Conservation (phyloP, 2,888 invertebrate genomes). For the Drosophila greeni region DNA sequence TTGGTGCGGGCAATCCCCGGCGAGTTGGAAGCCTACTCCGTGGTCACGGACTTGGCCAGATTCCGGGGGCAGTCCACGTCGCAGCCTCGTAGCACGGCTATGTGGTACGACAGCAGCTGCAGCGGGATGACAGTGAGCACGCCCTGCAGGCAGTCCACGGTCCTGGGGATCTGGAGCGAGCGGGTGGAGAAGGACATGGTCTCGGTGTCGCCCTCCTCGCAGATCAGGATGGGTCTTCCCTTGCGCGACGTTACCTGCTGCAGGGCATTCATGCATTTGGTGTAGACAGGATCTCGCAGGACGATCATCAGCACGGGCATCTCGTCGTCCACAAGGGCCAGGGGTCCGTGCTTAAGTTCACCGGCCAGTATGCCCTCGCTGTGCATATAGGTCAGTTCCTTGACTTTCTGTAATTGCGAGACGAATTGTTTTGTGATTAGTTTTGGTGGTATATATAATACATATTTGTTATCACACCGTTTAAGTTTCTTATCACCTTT, state of each 20-base stretch:
- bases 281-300: constrained; percentile 95
- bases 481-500: neutral
- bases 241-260: constrained; percentile 96
- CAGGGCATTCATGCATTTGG: constrained; percentile 98
- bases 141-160: constrained; percentile 96
- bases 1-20: constrained; percentile 14
- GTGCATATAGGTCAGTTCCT: constrained; percentile 99
- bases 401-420: constrained; percentile 84
- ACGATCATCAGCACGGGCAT: constrained; percentile 99
- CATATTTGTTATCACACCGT: neutral
- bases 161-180: constrained; percentile 92
- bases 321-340: constrained; percentile 96
- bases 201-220: constrained; percentile 94
- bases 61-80: constrained; percentile 99
- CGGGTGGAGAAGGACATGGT: constrained; percentile 88
- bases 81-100: constrained; percentile 95
- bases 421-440: neutral
- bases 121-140: constrained; percentile 98
- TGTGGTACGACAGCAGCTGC: constrained; percentile 98
- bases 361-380: constrained; percentile 99
- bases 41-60: constrained; percentile 98
- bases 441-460: neutral
- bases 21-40: constrained; percentile 83
- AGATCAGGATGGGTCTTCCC: constrained; percentile 95
- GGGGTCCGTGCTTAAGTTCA: constrained; percentile 98